Evolutionary conservation across 2,797 vertebrate species (phyloP).

Genomic region (Dendrocincla tyrannina): DNA sequence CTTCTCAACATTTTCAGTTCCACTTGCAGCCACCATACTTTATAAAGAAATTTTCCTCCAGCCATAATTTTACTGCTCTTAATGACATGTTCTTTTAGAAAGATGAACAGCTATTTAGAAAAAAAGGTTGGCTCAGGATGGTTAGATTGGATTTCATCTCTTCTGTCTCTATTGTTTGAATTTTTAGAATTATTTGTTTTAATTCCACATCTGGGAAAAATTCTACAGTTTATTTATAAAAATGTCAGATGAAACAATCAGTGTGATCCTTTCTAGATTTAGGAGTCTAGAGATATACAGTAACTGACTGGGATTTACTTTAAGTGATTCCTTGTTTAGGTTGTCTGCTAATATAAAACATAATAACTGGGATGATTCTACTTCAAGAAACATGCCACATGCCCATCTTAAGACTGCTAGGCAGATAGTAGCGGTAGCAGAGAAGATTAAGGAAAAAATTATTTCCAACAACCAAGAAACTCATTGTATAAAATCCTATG

Average conservation of each 20-base stretch:
- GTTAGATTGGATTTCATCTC: neutral
- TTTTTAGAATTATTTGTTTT: neutral
- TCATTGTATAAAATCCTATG: neutral
- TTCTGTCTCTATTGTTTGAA: neutral
- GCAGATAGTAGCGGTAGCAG: neutral
- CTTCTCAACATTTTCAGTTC: neutral
- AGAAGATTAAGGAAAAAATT: neutral
- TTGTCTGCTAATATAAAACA: neutral
- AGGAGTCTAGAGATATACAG: neutral
- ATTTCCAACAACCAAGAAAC: neutral
- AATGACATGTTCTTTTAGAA: rapidly evolving
- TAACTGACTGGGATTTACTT: neutral
- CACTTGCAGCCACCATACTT: neutral
- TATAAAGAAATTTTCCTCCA: neutral
- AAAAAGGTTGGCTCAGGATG: neutral
- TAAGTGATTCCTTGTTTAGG: neutral
- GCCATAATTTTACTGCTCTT: neutral
- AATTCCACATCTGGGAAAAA: neutral
- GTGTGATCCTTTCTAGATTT: neutral
- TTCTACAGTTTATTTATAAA: neutral
- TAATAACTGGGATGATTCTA: neutral
- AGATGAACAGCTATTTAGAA: neutral
- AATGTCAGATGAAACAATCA: neutral
- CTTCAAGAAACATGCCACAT: neutral
- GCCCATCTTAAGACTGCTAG: neutral